Conservation (phyloP, 2,888 invertebrate species). For the Hyles lineata region DNA sequence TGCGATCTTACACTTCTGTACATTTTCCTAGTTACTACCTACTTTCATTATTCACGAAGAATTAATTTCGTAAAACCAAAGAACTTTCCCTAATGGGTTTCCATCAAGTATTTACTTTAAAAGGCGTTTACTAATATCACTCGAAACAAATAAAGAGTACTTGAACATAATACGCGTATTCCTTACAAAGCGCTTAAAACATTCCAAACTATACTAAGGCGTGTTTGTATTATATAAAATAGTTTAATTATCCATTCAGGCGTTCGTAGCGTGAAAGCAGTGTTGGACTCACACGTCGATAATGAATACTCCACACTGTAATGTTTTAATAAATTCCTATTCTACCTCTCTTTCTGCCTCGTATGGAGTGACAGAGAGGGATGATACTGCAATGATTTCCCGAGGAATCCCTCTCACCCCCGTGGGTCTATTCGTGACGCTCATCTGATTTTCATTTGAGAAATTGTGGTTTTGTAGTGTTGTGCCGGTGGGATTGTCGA, state of each 20-base stretch:
- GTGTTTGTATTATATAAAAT: slow-evolving; percentile 53
- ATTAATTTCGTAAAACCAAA: too few species aligned
- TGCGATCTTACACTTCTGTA: too few species aligned
- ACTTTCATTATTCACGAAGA: too few species aligned
- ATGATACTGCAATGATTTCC: slow-evolving; percentile 50
- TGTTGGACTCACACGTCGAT: slow-evolving; percentile 75
- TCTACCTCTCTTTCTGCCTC: slow-evolving; percentile 50
- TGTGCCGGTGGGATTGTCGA: slow-evolving; percentile 40
- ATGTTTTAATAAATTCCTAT: slow-evolving; percentile 70
- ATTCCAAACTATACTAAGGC: slow-evolving; percentile 11
- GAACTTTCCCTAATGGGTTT: too few species aligned
- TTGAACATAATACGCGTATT: background rate
- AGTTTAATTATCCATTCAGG: slow-evolving; percentile 69
- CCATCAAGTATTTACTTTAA: too few species aligned
- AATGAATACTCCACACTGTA: slow-evolving; percentile 64
- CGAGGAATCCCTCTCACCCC: slow-evolving; percentile 50
- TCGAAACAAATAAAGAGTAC: too few species aligned
- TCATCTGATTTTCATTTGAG: slow-evolving; percentile 68
- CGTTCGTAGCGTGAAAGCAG: slow-evolving; percentile 54
- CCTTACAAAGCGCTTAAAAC: background rate
- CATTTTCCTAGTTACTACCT: too few species aligned
- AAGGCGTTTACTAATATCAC: too few species aligned
- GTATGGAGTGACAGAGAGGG: slow-evolving; percentile 41
- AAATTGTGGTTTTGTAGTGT: slow-evolving; percentile 54
- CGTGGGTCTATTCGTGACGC: slow-evolving; percentile 67